phyloP scores from a whole-genome alignment of 2,113 vertebrate genomes.

The Pseudorectes ferrugineus region DNA sequence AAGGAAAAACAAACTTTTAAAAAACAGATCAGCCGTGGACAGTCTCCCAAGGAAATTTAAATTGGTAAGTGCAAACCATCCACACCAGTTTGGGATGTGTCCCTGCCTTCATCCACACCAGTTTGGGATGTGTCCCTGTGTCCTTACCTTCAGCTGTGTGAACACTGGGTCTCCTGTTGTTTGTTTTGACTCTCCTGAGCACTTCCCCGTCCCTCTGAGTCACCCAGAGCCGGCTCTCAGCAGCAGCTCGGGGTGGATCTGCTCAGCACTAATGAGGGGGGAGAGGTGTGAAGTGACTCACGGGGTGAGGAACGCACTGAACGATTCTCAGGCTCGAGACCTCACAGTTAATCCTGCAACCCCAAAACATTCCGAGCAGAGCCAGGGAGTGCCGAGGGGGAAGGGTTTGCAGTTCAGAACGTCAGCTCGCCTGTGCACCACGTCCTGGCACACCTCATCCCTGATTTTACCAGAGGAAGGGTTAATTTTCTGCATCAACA shows the following conservation, averaged over 20 bases:
- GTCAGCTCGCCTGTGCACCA: accelerated
- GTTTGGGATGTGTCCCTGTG: neutral
- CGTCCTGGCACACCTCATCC: neutral
- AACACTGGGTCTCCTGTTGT: accelerated
- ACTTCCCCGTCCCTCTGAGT: neutral
- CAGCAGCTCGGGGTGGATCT: neutral
- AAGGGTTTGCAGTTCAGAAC: neutral
- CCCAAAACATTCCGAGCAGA: neutral
- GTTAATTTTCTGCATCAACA: neutral
- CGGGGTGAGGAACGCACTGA: neutral
- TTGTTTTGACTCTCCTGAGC: neutral
- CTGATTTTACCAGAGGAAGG: accelerated
- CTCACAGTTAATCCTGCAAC: neutral
- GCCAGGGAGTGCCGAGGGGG: neutral
- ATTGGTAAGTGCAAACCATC: neutral
- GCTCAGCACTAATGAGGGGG: accelerated
- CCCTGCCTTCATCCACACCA: neutral
- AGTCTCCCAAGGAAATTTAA: neutral
- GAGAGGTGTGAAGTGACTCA: neutral
- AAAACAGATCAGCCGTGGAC: neutral
- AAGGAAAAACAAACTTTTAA: neutral
- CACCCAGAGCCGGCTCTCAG: accelerated
- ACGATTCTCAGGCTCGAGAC: neutral
- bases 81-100: neutral
- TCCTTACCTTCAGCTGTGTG: neutral